phyloP scores from a whole-genome alignment of 2,888 invertebrate species.

The Lasioglossum calceatum region DNA sequence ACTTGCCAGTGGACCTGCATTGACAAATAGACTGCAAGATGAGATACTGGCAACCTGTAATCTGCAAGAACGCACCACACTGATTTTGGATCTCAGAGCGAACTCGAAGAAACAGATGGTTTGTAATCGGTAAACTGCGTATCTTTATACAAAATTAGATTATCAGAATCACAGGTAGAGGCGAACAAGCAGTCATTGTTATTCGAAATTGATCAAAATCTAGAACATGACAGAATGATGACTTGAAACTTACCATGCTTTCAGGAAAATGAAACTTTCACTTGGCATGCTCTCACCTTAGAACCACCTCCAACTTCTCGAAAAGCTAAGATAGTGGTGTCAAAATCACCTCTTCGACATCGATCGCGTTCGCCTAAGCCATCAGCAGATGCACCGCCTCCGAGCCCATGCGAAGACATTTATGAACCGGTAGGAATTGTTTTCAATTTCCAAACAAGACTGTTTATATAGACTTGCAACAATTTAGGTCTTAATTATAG shows the following conservation, averaged over 20 bases:
- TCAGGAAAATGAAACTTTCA: conserved; percentile 81
- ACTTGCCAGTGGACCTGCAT: conserved; percentile 86
- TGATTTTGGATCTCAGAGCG: conserved; percentile 83
- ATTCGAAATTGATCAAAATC: no score
- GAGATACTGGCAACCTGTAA: conserved; percentile 70
- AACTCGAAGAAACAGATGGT: conserved; percentile 69
- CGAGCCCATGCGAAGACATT: conserved; percentile 31
- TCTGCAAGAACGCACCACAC: conserved; percentile 81
- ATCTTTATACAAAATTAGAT: not conserved
- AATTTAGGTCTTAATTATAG: not conserved
- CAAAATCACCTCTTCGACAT: conserved; percentile 60
- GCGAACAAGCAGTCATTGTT: no score
- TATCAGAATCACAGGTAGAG: no score
- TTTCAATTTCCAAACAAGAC: not conserved
- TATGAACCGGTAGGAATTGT: conserved; percentile 48
- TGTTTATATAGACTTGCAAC: not conserved
- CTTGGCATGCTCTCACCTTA: conserved; percentile 81
- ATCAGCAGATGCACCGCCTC: conserved; percentile 15
- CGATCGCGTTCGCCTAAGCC: conserved; percentile 26
- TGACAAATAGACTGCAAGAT: conserved; percentile 71
- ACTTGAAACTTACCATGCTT: conserved; percentile 2
- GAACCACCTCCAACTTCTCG: conserved; percentile 78
- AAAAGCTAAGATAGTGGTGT: conserved; percentile 70
- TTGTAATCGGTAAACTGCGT: not conserved
- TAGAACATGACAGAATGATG: not conserved